Conservation (phyloP, 2,797 vertebrate genomes). For the Chelmon rostratus region DNA sequence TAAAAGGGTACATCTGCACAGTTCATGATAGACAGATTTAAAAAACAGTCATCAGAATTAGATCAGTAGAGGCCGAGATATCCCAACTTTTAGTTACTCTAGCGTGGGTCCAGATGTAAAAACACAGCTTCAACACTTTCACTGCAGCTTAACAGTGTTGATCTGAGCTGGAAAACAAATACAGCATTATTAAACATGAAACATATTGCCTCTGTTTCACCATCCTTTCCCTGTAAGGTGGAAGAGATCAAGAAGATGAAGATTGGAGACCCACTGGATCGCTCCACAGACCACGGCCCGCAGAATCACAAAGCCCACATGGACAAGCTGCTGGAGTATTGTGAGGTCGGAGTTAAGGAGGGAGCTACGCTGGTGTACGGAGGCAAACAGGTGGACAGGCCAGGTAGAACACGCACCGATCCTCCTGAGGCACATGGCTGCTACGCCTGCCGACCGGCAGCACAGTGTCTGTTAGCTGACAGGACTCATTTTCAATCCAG, state of each 20-base stretch:
- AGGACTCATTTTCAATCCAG: not conserved
- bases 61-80: too few species aligned
- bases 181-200: not conserved
- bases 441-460: not conserved
- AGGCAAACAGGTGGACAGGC: constrained; percentile 89
- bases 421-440: too few species aligned
- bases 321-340: constrained; percentile 96
- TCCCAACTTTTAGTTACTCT: not conserved
- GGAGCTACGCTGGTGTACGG: constrained; percentile 94
- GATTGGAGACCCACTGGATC: constrained; percentile 96
- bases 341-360: constrained; percentile 93
- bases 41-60: not conserved
- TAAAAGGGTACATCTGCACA: not conserved
- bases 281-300: constrained; percentile 96
- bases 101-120: not conserved
- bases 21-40: not conserved
- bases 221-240: constrained; percentile 81
- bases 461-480: not conserved
- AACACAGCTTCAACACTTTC: too few species aligned
- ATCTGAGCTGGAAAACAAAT: not conserved
- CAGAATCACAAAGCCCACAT: constrained; percentile 97
- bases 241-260: constrained; percentile 98
- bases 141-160: not conserved
- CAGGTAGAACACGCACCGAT: constrained; percentile 82
- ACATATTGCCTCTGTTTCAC: not conserved